Evolutionary conservation across 2,888 invertebrate genomes (phyloP), one percentile per base, ranked within the genome.

Genomic region (Eilema depressum): DNA sequence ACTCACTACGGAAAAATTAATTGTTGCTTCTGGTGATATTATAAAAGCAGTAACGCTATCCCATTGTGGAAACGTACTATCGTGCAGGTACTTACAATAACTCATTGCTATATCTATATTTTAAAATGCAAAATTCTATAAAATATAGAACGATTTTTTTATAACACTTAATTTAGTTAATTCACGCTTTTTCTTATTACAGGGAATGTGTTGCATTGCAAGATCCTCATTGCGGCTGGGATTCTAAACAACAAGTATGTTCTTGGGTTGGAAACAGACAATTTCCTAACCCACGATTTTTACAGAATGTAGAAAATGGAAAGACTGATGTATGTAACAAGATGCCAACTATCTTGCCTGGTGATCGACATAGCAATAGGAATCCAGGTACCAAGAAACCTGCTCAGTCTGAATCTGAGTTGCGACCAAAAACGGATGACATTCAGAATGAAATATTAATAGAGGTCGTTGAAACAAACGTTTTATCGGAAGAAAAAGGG

Each of bases 171-270:
- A 53, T 53, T 53, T n/a, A 53, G 70, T 74, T 69, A 33, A 10
- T 4, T 41, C 25, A 63, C n/a, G 25, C 66, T 70, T 69, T 70
- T 37, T 70, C 70, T 75, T 47, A 14, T 83, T 98, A 95, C 94
- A 97, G 97, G 77, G 97, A 97, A 82, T 99, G 99, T 91, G 97
- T 99, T 5, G 97, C 97, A 47, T 95, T 99, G 73, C 98, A 99
- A 95, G 99, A 99, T 95, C 99, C 99, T 0, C 99, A 99, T 90
- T 99, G 99, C 92, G 99, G 99, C 26, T 99, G 99, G 99, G 98
- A 98, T 89, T 96, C 97, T 10, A 96, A 96, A 76, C 95, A 96
- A 78, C 96, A 96, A 82, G 96, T 96, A 83, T 96, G 96, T 86
- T 91, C 94, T 78, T 95, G 95, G 94, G 95, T 95, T 67, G 95